Base-by-base conservation (phyloP, 53 echinoderm and acorn worm species). In the Astropecten irregularis region DNA sequence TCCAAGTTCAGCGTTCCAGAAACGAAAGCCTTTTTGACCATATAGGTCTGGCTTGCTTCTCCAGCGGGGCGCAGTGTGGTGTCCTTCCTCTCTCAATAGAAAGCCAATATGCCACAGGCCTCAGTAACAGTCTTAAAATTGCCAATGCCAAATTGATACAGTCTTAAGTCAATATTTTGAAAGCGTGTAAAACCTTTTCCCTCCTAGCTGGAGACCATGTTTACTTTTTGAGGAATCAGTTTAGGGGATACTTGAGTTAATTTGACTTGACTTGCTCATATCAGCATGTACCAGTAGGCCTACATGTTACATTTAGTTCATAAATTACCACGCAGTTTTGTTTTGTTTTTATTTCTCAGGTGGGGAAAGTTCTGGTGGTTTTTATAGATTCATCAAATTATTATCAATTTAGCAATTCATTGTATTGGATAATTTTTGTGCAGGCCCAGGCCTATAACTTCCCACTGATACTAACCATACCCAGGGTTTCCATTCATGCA, bases 1-100 rank as follows among this genome's bases (percentile, higher is more conserved):
- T 71, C 52, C 71, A 71, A 71, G 71, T 71, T 71, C 71, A 51
- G 50, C 52, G 52, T 32, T 9, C 71, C 50, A 50, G 71, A 71
- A 52, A 5, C 9, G 53, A 51, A 33, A 53, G 8, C 50, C 71
- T 34, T 21, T n/a, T n/a, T 52, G 71, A 50, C 51, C 71, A 51
- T n/a, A n/a, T n/a, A n/a, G n/a, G n/a, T n/a, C n/a, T n/a, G n/a
- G n/a, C n/a, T n/a, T 51, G 33, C 35, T 51, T n/a, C 32, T 52
- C 9, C 51, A 52, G 33, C 71, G 50, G 52, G n/a, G 30, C 71
- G 15, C 74, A 57, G 74, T 32, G 16, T 74, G 74, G 39, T 34
- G 23, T 57, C 74, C 39, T 21, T 21, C 26, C 52, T 31, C 50
- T 37, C n/a, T 27, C 14, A 57, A 74, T 74, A 37, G 56, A 57